Evolutionary conservation across 1,140 invertebrate genomes (phyloP).

Genomic region (Drosophila pseudoobscura): DNA sequence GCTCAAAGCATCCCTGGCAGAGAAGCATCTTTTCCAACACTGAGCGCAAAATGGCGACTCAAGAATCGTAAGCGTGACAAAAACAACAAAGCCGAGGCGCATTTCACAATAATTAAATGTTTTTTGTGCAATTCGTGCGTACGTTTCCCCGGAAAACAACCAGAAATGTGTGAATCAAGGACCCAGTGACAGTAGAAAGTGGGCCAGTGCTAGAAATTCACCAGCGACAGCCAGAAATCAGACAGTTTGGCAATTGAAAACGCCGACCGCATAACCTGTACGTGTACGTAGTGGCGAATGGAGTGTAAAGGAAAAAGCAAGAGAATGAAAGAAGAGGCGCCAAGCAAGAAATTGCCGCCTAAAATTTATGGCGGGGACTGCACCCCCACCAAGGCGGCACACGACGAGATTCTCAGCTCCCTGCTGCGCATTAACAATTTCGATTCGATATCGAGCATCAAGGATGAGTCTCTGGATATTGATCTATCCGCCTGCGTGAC

Average conservation of each 20-base stretch:
- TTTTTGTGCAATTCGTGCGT: conserved; percentile 39
- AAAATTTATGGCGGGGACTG: conserved; percentile 69
- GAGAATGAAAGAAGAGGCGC: conserved; percentile 80
- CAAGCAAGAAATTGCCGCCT: conserved; percentile 83
- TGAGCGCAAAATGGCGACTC: conserved; percentile 71
- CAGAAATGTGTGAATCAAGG: conserved; percentile 48
- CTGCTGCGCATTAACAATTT: conserved; percentile 78
- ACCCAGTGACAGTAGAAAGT: conserved; percentile 42
- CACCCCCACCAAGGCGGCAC: conserved; percentile 69
- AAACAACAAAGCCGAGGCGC: conserved; percentile 74
- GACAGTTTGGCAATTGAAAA: conserved; percentile 45
- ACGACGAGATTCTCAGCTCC: conserved; percentile 78
- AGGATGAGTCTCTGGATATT: conserved; percentile 81
- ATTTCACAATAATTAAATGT: conserved; percentile 80
- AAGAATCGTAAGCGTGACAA: conserved; percentile 76
- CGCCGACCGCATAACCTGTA: conserved; percentile 79
- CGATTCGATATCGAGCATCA: conserved; percentile 80
- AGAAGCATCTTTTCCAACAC: conserved; percentile 62
- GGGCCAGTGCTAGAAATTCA: conserved; percentile 43
- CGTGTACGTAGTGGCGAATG: conserved; percentile 74
- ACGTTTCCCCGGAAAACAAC: conserved; percentile 39
- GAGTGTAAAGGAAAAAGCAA: conserved; percentile 73
- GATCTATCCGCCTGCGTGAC: conserved; percentile 81
- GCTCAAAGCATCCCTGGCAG: conserved; percentile 13
- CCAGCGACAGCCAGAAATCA: conserved; percentile 40